Evolutionary conservation across 1,140 invertebrate species (phyloP), one percentile per base, ranked within the genome.

Genomic region (Pentalonia nigronervosa): DNA sequence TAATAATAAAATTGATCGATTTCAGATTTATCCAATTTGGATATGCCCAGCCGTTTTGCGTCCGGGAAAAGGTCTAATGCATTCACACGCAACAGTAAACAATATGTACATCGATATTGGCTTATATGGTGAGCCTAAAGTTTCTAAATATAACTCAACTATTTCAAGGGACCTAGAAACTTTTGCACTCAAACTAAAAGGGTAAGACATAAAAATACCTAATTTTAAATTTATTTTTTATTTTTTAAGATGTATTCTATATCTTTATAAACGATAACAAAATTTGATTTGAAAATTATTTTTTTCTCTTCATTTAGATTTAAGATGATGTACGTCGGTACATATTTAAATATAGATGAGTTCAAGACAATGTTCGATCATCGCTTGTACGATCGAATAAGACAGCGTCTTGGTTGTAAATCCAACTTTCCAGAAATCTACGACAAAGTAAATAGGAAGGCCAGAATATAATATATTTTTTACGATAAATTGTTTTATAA

Each of bases 251-350:
- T n/a, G 11, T 76, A 7, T n/a, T n/a, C n/a, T n/a, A 76, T n/a
- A 76, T 1, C 17, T 4, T 7, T 76, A 17, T 0, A n/a, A n/a
- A n/a, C 30, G 41, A 41, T 14, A 67, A 67, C 11, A 14, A 30
- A n/a, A n/a, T n/a, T 67, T 14, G 0, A n/a, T n/a, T n/a, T 76
- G 6, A 76, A 53, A n/a, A n/a, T 30, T 7, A 17, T 76, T 76
- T 76, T 30, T 76, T 76, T 1, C 11, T 6, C 41, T 92, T 94
- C 94, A 91, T 92, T 98, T 98, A 45, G 97, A 96, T 96, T 99
- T 99, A 45, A 99, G 96, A 98, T 98, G 98, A 95, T 98, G 89
- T 98, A 98, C 95, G 97, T 97, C 0, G 98, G 98, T 94, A 97
- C 97, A 0, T 98, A 97, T 95, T 96, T 97, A 94, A 97, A 97